Percentiles rank a stretch among this genome's conserved stretches.
These are phyloP conservation scores for Pogonocichla stellata DNA, from an alignment of 2,113 vertebrate genomes.

Conservation along the genomic window DNA sequence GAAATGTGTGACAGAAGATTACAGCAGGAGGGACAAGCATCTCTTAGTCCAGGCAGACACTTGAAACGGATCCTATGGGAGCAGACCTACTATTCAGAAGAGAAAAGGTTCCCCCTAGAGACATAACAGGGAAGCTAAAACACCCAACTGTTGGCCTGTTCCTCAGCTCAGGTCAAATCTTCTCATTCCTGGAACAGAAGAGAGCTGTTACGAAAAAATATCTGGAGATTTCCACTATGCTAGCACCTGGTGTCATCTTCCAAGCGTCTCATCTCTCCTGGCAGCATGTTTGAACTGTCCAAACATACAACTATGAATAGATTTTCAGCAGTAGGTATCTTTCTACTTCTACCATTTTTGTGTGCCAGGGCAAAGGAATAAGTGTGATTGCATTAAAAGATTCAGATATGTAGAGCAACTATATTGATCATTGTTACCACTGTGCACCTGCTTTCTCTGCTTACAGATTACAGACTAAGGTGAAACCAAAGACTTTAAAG, in stretches of 20 bases:
- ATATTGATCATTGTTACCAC: neutral
- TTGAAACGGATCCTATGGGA: neutral
- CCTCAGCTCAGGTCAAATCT: neutral
- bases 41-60: neutral
- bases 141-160: neutral
- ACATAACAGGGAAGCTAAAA: neutral
- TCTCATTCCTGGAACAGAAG: neutral
- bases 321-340: neutral
- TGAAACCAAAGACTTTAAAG: neutral
- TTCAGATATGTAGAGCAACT: neutral
- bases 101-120: slow-evolving; percentile 17
- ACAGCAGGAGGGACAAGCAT: neutral
- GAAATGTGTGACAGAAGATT: neutral
- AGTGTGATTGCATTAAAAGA: neutral
- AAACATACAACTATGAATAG: neutral
- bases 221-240: neutral
- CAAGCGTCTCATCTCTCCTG: neutral
- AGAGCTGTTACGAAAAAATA: neutral
- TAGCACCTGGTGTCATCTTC: neutral
- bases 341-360: neutral
- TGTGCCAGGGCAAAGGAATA: neutral
- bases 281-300: neutral
- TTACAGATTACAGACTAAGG: neutral
- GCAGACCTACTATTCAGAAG: neutral
- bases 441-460: neutral